Evolutionary conservation across 2,113 vertebrate species (phyloP).

Genomic region (Irena cyanogastra): DNA sequence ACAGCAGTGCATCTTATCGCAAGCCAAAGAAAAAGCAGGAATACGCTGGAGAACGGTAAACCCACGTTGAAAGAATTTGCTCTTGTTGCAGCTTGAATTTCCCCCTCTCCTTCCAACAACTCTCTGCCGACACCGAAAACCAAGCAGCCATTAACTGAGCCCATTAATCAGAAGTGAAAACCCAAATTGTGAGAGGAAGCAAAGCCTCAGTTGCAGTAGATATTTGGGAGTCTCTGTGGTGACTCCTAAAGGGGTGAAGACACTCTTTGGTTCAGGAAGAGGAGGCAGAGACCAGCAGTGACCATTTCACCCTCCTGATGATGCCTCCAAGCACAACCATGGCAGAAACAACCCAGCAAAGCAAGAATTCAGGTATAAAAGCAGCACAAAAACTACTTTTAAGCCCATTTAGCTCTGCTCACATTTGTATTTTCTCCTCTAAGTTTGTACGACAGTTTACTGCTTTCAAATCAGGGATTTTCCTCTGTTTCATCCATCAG

Average conservation of each 20-base stretch:
- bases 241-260: background rate
- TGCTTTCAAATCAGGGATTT: slow-evolving; percentile 4
- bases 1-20: background rate
- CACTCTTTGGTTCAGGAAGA: background rate
- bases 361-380: background rate
- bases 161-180: background rate
- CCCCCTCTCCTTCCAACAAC: background rate
- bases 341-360: background rate
- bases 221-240: background rate
- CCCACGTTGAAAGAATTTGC: background rate
- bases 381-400: background rate
- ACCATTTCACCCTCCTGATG: background rate
- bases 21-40: slow-evolving; percentile 8
- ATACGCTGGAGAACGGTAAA: background rate
- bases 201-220: background rate
- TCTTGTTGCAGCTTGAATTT: slow-evolving; percentile 56
- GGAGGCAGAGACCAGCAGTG: background rate
- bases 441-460: background rate
- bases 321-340: background rate
- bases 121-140: background rate
- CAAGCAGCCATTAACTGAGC: background rate
- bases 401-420: background rate
- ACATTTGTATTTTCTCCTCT: background rate
- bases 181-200: background rate
- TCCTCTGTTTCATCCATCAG: slow-evolving; percentile 26